Evolutionary conservation across 2,888 invertebrate species (phyloP).

Genomic region (Orthosia cruda): DNA sequence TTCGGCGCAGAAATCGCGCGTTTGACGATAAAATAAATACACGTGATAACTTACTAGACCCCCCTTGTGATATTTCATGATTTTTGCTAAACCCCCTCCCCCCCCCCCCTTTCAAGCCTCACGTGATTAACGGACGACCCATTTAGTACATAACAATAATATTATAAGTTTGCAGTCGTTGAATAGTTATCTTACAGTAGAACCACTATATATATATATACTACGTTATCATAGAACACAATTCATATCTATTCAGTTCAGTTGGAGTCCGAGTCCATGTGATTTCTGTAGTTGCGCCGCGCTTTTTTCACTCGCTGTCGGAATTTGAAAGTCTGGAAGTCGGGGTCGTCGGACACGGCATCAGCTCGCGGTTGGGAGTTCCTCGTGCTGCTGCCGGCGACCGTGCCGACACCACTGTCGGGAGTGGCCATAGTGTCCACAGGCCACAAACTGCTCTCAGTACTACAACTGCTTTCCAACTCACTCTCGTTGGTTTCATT

Average conservation of each 20-base stretch:
- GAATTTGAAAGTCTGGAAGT: slow-evolving; percentile 90
- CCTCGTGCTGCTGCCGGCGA: slow-evolving; percentile 82
- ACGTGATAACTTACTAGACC: no score
- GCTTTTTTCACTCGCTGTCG: slow-evolving; percentile 92
- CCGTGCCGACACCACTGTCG: slow-evolving; percentile 86
- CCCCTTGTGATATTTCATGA: no score
- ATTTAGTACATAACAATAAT: slow-evolving; percentile 45
- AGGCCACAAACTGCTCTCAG: slow-evolving; percentile 84
- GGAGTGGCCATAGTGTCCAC: slow-evolving; percentile 78
- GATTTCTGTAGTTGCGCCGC: slow-evolving; percentile 92
- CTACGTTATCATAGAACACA: slow-evolving; percentile 67
- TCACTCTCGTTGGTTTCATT: slow-evolving; percentile 90
- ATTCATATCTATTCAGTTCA: slow-evolving; percentile 79
- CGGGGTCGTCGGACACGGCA: slow-evolving; percentile 87
- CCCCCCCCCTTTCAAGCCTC: no score
- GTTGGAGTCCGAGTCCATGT: slow-evolving; percentile 94
- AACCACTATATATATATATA: slow-evolving; percentile 49
- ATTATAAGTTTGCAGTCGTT: slow-evolving; percentile 57
- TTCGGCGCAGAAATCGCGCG: no score
- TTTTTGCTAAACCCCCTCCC: no score
- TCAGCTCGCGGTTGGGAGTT: slow-evolving; percentile 75
- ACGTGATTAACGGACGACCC: no score
- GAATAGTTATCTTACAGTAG: slow-evolving; percentile 60
- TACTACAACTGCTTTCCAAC: slow-evolving; percentile 89
- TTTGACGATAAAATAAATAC: no score